Conservation (phyloP, 1,140 invertebrate species). For the Danaus melanippus region DNA sequence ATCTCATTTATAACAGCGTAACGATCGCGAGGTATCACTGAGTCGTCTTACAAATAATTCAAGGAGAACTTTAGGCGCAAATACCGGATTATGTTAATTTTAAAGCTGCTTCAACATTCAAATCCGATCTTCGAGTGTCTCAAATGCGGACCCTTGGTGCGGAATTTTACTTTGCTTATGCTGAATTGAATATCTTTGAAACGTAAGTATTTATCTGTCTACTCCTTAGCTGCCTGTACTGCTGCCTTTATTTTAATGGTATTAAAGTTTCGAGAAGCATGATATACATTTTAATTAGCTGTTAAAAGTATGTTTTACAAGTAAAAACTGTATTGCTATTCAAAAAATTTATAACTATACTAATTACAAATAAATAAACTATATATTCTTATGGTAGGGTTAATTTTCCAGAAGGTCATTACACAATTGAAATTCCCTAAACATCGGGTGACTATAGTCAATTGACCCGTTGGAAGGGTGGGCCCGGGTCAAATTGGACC, state of each 20-base stretch:
- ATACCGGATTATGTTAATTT: constrained; percentile 56
- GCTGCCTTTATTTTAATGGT: too few relatives aligned
- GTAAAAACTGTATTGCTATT: too few relatives aligned
- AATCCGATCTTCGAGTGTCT: constrained; percentile 47
- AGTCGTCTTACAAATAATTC: constrained; percentile 44
- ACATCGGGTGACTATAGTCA: constrained; percentile 12
- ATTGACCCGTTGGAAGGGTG: constrained; percentile 27
- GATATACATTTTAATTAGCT: too few relatives aligned
- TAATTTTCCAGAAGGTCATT: constrained; percentile 4
- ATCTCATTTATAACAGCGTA: constrained; percentile 11
- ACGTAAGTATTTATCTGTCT: too few relatives aligned
- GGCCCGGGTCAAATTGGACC: constrained; percentile 4
- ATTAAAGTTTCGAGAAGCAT: too few relatives aligned
- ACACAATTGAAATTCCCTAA: constrained; percentile 20
- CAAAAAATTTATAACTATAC: too few relatives aligned
- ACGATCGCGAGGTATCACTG: constrained; percentile 25
- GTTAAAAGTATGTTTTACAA: too few relatives aligned
- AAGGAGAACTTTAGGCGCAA: constrained; percentile 44
- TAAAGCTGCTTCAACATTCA: constrained; percentile 47
- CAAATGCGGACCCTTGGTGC: constrained; percentile 27
- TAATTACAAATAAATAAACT: too few relatives aligned
- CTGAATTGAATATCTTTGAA: constrained; percentile 18
- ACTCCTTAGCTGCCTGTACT: too few relatives aligned
- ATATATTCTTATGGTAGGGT: too few relatives aligned
- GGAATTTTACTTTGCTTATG: constrained; percentile 30